phyloP scores from a whole-genome alignment of 2,888 invertebrate genomes.

The Lasioglossum lativentre region DNA sequence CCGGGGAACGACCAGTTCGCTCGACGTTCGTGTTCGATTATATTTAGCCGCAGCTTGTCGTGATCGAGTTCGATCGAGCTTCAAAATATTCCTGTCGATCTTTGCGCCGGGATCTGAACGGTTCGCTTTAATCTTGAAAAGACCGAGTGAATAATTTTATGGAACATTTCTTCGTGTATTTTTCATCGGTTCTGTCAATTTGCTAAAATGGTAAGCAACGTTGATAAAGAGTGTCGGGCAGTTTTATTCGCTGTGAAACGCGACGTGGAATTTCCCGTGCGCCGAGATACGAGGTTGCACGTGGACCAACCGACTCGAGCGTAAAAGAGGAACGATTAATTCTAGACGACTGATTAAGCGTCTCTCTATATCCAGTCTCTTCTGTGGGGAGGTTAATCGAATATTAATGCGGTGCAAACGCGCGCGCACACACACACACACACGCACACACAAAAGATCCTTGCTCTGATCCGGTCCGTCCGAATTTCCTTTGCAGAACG shows the following conservation, averaged over 20 bases:
- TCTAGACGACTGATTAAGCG: background rate
- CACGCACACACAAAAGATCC: background rate
- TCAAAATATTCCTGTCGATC: too few species aligned
- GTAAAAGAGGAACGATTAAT: constrained; percentile 2
- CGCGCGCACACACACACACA: too few species aligned
- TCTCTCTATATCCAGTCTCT: background rate
- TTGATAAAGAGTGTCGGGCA: too few species aligned
- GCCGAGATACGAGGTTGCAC: background rate
- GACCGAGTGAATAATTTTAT: too few species aligned
- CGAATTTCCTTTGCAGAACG: constrained; percentile 73
- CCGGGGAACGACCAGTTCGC: background rate
- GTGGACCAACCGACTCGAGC: background rate
- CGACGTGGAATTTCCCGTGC: background rate
- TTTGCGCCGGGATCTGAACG: too few species aligned
- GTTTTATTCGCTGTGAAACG: background rate
- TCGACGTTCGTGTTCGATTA: background rate
- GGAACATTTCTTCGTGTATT: too few species aligned
- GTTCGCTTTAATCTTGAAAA: too few species aligned
- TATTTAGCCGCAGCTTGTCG: background rate
- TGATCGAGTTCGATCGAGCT: background rate
- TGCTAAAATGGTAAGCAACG: too few species aligned
- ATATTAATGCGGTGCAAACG: background rate
- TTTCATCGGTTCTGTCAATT: too few species aligned
- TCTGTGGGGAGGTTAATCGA: background rate
- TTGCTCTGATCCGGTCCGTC: background rate